A percentile compares a stretch with the other conserved stretches of the same genome.
Conservation (phyloP, 1,140 invertebrate genomes). For the Drosophila ohnishii region DNA sequence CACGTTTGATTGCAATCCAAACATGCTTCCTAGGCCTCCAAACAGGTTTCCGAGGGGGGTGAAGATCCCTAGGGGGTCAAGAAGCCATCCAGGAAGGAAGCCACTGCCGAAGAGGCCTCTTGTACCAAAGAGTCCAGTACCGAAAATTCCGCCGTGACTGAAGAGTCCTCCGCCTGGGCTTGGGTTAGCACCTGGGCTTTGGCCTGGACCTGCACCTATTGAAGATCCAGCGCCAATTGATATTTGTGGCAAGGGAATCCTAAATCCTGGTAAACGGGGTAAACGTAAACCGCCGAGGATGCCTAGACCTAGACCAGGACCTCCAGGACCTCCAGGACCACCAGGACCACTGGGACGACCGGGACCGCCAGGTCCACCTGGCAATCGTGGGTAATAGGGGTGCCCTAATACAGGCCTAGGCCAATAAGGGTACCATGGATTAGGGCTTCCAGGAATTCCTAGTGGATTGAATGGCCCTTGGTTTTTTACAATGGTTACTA, state of each 20-base stretch:
- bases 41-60: conserved; percentile 23
- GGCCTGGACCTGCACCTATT: not conserved
- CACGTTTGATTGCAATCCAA: conserved; percentile 2
- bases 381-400: not conserved
- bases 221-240: not conserved
- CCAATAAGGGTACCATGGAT: not conserved
- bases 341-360: not conserved
- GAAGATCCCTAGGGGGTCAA: conserved; percentile 21
- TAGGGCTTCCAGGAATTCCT: conserved; percentile 4
- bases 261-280: not conserved
- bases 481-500: conserved; percentile 43
- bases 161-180: conserved; percentile 1
- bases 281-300: not conserved
- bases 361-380: not conserved
- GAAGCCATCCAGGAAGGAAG: conserved; percentile 2
- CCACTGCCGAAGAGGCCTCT: conserved; percentile 30
- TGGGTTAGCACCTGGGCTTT: too few relatives aligned
- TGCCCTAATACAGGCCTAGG: not conserved
- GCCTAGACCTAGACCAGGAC: not conserved
- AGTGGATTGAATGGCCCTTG: not conserved
- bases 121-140: conserved; percentile 15
- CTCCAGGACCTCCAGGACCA: not conserved
- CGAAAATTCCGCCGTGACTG: conserved; percentile 8
- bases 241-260: not conserved
- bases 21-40: conserved; percentile 11